A percentile compares a stretch with the other conserved stretches of the same genome.
These are phyloP conservation scores for Pollenia labialis DNA, from an alignment of 2,888 invertebrate genomes.

Conservation along the genomic window DNA sequence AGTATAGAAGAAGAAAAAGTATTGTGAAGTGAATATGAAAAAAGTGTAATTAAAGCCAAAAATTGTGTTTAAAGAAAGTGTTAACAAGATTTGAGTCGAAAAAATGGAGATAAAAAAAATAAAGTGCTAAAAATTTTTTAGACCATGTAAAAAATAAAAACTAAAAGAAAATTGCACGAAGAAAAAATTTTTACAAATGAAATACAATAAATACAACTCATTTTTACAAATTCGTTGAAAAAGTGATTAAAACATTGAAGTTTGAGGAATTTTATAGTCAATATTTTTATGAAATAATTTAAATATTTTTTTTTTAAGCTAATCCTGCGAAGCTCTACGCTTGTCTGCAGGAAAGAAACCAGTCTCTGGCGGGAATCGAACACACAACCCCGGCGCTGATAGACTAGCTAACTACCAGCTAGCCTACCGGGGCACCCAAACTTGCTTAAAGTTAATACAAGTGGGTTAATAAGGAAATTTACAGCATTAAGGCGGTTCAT, in stretches of 20 bases:
- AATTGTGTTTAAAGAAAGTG: neutral
- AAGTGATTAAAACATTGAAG: neutral
- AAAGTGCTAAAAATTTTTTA: neutral
- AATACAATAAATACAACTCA: constrained; percentile 5
- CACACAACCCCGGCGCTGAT: too few species aligned
- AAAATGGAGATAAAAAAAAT: neutral
- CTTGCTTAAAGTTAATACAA: too few species aligned
- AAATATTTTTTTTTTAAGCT: too few species aligned
- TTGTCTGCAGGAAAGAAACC: too few species aligned
- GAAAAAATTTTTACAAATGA: neutral
- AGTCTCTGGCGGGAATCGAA: too few species aligned
- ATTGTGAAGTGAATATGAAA: constrained; percentile 45
- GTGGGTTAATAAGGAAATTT: too few species aligned
- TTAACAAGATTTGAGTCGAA: constrained; percentile 4
- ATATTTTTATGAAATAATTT: neutral
- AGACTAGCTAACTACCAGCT: too few species aligned
- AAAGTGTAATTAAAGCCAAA: constrained; percentile 42
- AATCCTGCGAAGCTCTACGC: too few species aligned
- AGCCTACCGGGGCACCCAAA: too few species aligned
- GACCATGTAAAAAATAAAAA: neutral
- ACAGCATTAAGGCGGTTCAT: too few species aligned
- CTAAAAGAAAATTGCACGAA: neutral
- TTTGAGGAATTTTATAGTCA: neutral
- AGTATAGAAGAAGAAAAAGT: constrained; percentile 77
- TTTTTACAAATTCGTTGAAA: neutral